Conservation (phyloP, 2,888 invertebrate species). For the Phyllotreta cruciferae region DNA sequence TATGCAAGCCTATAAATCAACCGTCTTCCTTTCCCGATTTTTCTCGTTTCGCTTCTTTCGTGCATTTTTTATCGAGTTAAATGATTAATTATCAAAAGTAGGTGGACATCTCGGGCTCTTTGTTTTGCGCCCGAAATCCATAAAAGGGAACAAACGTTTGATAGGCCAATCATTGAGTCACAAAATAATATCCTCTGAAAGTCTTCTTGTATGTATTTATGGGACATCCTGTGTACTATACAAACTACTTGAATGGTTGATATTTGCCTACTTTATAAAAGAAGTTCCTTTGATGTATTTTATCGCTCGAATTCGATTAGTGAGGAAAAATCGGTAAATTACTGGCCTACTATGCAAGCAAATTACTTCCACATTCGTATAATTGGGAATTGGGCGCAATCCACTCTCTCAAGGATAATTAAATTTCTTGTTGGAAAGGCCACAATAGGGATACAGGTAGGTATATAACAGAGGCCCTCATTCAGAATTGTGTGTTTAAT, state of each 20-base stretch:
- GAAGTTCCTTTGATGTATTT: background rate
- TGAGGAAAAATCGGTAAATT: background rate
- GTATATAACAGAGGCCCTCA: background rate
- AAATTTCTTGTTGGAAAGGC: slow-evolving; percentile 39
- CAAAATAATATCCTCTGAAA: background rate
- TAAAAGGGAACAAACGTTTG: slow-evolving; percentile 31
- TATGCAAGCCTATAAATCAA: slow-evolving; percentile 9
- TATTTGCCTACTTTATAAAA: background rate
- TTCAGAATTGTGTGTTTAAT: slow-evolving; percentile 13
- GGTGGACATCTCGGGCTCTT: slow-evolving; percentile 42
- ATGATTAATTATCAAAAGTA: slow-evolving; percentile 43
- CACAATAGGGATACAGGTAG: slow-evolving; percentile 14
- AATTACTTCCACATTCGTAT: slow-evolving; percentile 40
- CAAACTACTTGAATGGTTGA: background rate
- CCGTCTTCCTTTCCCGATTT: slow-evolving; percentile 14
- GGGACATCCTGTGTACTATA: background rate
- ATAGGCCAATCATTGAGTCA: slow-evolving; percentile 4
- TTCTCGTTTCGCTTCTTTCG: slow-evolving; percentile 26
- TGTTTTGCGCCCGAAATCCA: slow-evolving; percentile 40
- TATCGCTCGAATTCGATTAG: background rate
- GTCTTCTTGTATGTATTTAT: background rate
- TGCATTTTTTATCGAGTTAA: slow-evolving; percentile 39
- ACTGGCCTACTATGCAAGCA: background rate
- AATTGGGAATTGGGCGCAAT: slow-evolving; percentile 41
- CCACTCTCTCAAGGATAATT: slow-evolving; percentile 40